phyloP scores from a whole-genome alignment of 2,888 invertebrate species.

The Cosmia pyralina region DNA sequence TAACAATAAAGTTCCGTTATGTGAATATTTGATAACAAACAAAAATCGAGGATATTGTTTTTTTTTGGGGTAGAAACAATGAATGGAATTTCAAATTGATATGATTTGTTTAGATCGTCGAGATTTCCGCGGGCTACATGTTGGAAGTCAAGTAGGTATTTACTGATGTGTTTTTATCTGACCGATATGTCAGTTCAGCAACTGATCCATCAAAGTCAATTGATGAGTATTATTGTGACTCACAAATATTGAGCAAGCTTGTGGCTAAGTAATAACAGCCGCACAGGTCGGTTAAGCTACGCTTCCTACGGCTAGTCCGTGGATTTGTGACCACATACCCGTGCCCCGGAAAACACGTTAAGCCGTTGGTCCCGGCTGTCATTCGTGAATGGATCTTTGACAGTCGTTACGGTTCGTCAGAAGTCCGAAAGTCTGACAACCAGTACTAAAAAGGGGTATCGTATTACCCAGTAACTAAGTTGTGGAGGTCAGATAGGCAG shows the following conservation, averaged over 20 bases:
- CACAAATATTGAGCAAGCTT: constrained; percentile 24
- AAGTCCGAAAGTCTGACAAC: too few relatives aligned
- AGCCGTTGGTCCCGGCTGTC: too few relatives aligned
- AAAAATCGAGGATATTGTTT: not conserved
- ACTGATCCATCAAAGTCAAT: constrained; percentile 43
- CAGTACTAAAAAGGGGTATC: too few relatives aligned
- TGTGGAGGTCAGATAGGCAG: too few relatives aligned
- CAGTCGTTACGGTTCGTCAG: too few relatives aligned
- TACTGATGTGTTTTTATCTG: constrained; percentile 30
- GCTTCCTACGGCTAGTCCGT: too few relatives aligned
- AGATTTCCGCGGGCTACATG: constrained; percentile 31
- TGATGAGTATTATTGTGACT: not conserved
- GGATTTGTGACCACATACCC: too few relatives aligned
- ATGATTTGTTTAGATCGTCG: constrained; percentile 12
- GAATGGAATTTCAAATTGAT: constrained; percentile 10
- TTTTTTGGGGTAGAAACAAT: constrained; percentile 5
- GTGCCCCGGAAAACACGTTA: too few relatives aligned
- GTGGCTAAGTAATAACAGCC: too few relatives aligned
- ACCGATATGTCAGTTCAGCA: not conserved
- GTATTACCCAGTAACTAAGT: too few relatives aligned
- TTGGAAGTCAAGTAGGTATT: constrained; percentile 19
- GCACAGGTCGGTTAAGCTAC: too few relatives aligned
- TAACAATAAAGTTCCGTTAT: not conserved
- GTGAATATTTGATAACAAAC: constrained; percentile 4
- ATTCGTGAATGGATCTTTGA: too few relatives aligned